Evolutionary conservation across 37 sponge, comb jelly and placozoan species (phyloP), one percentile per base, ranked within the genome.

Genomic region (Theonella swinhoei): DNA sequence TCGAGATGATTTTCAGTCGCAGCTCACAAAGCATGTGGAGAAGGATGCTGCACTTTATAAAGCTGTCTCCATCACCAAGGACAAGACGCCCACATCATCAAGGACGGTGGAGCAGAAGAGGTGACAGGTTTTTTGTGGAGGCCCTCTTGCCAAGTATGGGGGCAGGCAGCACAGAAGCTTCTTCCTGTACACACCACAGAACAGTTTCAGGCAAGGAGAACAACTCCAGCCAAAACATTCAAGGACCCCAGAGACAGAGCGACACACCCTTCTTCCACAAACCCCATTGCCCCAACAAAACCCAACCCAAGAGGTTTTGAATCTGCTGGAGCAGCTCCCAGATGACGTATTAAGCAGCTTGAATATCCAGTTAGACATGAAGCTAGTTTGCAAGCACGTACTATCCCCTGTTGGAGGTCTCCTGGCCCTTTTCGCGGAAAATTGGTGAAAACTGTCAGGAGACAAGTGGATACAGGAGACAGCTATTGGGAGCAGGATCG

Each of bases 101-200:
- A 70, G 32, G 67, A 47, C 11, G 54, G n/a, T 3, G 40, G n/a
- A n/a, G n/a, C n/a, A n/a, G n/a, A n/a, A n/a, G n/a, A n/a, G n/a
- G n/a, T n/a, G n/a, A n/a, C n/a, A n/a, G n/a, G n/a, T n/a, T n/a
- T n/a, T n/a, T n/a, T n/a, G n/a, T n/a, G n/a, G n/a, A n/a, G n/a
- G 84, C 68, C 76, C 75, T 75, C 76, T 76, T 42, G 68, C 66
- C 41, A 83, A 64, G 84, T 74, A 74, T 31, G 68, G 76, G n/a
- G 43, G 68, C 76, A 75, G 84, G 76, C 75, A 81, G 82, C 39
- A 72, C 82, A 81, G 37, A 39, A 81, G 42, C 25, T 34, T 24
- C 1, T 62, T 54, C 4, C 71, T 60, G 71, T 80, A 80, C 81
- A 47, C 7, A 17, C 54, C 54, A 47, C 54, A 47, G 7, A 17